Evolutionary conservation across 2,888 invertebrate species (phyloP).

Genomic region (Drosophila koepferae): DNA sequence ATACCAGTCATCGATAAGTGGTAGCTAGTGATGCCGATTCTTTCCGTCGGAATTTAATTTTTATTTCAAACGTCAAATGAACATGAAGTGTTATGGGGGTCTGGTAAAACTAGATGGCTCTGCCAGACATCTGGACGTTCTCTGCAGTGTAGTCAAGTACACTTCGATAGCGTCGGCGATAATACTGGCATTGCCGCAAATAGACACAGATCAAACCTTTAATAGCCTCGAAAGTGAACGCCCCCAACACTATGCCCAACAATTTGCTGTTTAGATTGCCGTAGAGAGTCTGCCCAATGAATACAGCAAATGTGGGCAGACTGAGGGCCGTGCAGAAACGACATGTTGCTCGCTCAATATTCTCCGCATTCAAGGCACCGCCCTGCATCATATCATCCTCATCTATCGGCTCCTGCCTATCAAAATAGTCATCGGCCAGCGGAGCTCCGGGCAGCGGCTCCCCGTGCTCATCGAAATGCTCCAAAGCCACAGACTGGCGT

Average conservation of each 20-base stretch:
- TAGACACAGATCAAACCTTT: conserved; percentile 59
- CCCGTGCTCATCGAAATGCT: conserved; percentile 35
- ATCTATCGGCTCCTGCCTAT: conserved; percentile 33
- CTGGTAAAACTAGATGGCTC: background rate
- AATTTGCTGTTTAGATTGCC: conserved; percentile 27
- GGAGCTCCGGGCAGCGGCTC: conserved; percentile 61
- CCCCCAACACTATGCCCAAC: conserved; percentile 48
- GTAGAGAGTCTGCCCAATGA: conserved; percentile 50
- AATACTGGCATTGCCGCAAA: conserved; percentile 48
- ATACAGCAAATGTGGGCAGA: conserved; percentile 54
- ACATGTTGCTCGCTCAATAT: conserved; percentile 38
- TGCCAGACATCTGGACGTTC: conserved; percentile 13
- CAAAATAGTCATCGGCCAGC: conserved; percentile 56
- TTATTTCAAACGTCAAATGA: conserved; percentile 4
- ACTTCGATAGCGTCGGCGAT: conserved; percentile 37
- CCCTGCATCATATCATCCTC: conserved; percentile 25
- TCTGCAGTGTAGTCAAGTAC: conserved; percentile 38
- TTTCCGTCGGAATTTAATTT: conserved; percentile 6
- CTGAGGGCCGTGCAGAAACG: conserved; percentile 56
- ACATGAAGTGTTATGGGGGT: background rate
- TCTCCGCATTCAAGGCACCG: conserved; percentile 18
- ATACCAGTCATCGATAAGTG: background rate
- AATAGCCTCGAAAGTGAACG: conserved; percentile 55
- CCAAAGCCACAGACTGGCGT: conserved; percentile 16
- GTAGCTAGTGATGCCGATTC: background rate